Conservation (phyloP, 2,888 invertebrate genomes). For the Dasysyrphus albostriatus region DNA sequence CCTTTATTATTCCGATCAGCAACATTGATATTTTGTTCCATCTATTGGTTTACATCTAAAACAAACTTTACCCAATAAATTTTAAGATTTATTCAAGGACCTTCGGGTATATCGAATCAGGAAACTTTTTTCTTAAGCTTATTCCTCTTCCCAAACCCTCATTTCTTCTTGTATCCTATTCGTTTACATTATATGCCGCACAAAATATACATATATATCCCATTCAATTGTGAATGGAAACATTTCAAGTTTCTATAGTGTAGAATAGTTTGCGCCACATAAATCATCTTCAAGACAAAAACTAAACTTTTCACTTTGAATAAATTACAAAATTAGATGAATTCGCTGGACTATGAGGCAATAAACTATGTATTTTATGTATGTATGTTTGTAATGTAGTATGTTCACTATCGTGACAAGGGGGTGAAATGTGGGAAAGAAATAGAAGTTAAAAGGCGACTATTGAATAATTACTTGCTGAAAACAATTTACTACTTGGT, state of each 20-base stretch:
- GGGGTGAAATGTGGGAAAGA: no score
- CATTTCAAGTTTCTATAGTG: background rate
- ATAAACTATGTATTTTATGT: slow-evolving; percentile 17
- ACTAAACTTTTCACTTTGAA: slow-evolving; percentile 70
- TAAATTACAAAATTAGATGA: slow-evolving; percentile 70
- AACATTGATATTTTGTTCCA: background rate
- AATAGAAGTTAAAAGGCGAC: slow-evolving; percentile 28
- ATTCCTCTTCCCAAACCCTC: background rate
- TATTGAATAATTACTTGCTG: slow-evolving; percentile 75
- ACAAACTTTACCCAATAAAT: background rate
- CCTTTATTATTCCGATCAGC: background rate
- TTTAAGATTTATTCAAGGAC: slow-evolving; percentile 2
- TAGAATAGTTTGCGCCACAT: slow-evolving; percentile 38
- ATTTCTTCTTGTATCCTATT: background rate
- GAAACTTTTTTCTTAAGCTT: background rate
- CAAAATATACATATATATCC: background rate
- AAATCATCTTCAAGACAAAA: slow-evolving; percentile 60
- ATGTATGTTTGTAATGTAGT: background rate
- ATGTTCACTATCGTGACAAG: background rate
- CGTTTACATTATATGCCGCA: background rate
- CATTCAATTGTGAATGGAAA: background rate
- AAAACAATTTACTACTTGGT: slow-evolving; percentile 72
- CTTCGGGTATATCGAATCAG: background rate
- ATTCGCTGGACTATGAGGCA: slow-evolving; percentile 45
- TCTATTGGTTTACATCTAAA: background rate